Evolutionary conservation across 2,113 vertebrate species (phyloP).

Genomic region (Chaetodon trifascialis): DNA sequence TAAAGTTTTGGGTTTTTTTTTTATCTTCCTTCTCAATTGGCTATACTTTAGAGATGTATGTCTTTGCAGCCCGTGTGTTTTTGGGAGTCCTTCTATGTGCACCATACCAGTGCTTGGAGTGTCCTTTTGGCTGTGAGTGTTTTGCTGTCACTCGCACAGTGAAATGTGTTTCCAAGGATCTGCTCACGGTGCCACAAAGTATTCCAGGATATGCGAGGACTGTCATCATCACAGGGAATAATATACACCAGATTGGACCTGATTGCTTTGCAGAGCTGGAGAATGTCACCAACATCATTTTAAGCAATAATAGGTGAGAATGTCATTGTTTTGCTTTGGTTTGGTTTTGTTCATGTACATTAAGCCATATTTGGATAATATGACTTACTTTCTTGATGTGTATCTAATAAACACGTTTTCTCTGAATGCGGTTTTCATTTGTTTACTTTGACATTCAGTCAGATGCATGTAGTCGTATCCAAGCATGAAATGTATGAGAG

Average conservation of each 20-base stretch:
- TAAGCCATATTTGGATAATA: slow-evolving; percentile 22
- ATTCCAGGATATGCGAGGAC: slow-evolving; percentile 79
- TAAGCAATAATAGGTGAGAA: slow-evolving; percentile 86
- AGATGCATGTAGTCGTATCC: not conserved
- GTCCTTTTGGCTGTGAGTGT: slow-evolving; percentile 85
- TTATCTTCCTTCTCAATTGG: not conserved
- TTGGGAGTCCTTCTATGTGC: slow-evolving; percentile 71
- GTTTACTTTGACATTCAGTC: not conserved
- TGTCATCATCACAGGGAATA: slow-evolving; percentile 82
- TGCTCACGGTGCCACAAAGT: slow-evolving; percentile 74
- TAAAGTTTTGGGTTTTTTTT: not conserved
- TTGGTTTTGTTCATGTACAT: slow-evolving; percentile 12
- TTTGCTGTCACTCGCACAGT: slow-evolving; percentile 78
- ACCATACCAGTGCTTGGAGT: slow-evolving; percentile 64
- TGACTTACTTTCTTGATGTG: slow-evolving; percentile 31
- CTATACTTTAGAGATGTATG: slow-evolving; percentile 68
- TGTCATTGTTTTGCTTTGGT: slow-evolving; percentile 32
- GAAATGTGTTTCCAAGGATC: slow-evolving; percentile 81
- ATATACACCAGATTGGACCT: slow-evolving; percentile 74
- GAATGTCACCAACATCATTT: slow-evolving; percentile 82
- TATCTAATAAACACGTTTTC: slow-evolving; percentile 48
- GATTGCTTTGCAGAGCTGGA: slow-evolving; percentile 76
- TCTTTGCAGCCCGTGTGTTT: slow-evolving; percentile 55
- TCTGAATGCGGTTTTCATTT: slow-evolving; percentile 2
- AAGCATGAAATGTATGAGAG: slow-evolving; percentile 11